These are phyloP conservation scores for Aurelia sp. DNA, from an alignment of 30 jellyfish, hydroid and myxozoan genomes.

Conservation along the genomic window DNA sequence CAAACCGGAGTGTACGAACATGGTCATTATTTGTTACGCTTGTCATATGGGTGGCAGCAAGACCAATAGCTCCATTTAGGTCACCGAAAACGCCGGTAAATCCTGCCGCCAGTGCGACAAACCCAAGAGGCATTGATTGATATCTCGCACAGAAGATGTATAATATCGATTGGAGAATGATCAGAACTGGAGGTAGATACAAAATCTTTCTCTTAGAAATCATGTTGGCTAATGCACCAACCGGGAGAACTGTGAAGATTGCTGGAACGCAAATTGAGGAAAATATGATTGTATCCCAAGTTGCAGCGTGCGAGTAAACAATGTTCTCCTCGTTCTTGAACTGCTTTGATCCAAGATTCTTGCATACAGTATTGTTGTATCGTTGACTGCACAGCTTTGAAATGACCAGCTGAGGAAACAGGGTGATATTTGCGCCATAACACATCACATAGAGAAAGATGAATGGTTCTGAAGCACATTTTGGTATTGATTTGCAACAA, in stretches of 20 bases:
- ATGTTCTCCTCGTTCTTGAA: slow-evolving; percentile 13
- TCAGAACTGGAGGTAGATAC: slow-evolving; percentile 8
- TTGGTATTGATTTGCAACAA: too few relatives aligned
- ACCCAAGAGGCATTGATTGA: background rate
- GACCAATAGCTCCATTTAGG: slow-evolving; percentile 46
- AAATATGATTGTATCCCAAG: slow-evolving; percentile 45
- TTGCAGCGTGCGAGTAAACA: slow-evolving; percentile 38
- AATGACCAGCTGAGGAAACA: slow-evolving; percentile 45
- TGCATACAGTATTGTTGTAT: slow-evolving; percentile 39
- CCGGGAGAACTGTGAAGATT: slow-evolving; percentile 23
- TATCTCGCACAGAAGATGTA: slow-evolving; percentile 36
- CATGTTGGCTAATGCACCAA: slow-evolving; percentile 49
- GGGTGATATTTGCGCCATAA: slow-evolving; percentile 28
- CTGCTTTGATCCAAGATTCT: slow-evolving; percentile 3
- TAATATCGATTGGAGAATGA: slow-evolving; percentile 26
- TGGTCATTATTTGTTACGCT: slow-evolving; percentile 46
- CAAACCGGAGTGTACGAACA: slow-evolving; percentile 51
- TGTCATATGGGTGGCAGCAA: slow-evolving; percentile 64
- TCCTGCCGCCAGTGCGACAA: slow-evolving; percentile 39
- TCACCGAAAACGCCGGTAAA: slow-evolving; percentile 51
- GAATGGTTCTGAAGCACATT: slow-evolving; percentile 48
- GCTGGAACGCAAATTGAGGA: slow-evolving; percentile 46
- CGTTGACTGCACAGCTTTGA: slow-evolving; percentile 30
- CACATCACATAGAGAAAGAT: slow-evolving; percentile 43
- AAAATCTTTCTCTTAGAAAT: slow-evolving; percentile 22